A percentile compares a stretch with the other conserved stretches of the same genome.
These are phyloP conservation scores for Cotesia vestalis DNA, from an alignment of 1,140 invertebrate genomes.

Conservation along the genomic window DNA sequence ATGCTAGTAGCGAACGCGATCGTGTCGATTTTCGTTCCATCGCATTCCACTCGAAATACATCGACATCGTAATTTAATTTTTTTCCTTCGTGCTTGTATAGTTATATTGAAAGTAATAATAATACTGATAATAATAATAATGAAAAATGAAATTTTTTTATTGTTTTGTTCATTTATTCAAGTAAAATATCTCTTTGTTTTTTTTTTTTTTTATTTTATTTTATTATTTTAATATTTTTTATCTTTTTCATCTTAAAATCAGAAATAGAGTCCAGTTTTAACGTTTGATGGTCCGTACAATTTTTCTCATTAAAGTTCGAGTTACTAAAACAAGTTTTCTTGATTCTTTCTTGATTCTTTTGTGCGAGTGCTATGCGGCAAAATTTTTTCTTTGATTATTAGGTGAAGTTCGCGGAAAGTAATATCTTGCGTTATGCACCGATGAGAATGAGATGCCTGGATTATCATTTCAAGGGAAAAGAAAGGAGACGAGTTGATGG, in stretches of 20 bases:
- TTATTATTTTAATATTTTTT: background rate
- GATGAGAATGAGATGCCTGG: conserved; percentile 6
- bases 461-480: background rate
- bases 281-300: conserved; percentile 11
- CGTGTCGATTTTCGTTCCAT: conserved; percentile 30
- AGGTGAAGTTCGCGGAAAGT: conserved; percentile 16
- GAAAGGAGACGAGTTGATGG: background rate
- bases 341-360: too few relatives aligned
- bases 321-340: background rate
- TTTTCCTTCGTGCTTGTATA: conserved; percentile 2
- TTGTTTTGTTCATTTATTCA: background rate
- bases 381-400: conserved; percentile 25
- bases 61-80: conserved; percentile 9
- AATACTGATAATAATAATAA: background rate
- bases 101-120: background rate
- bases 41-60: conserved; percentile 13
- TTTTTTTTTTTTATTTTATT: background rate
- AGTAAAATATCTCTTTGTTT: background rate
- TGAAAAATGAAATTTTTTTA: background rate
- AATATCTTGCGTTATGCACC: conserved; percentile 20
- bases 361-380: too few relatives aligned
- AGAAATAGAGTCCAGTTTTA: background rate
- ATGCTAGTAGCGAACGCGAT: conserved; percentile 23
- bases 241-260: background rate
- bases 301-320: conserved; percentile 17